phyloP scores from a whole-genome alignment of 2,888 invertebrate genomes.

The Caenorhabditis sp. region DNA sequence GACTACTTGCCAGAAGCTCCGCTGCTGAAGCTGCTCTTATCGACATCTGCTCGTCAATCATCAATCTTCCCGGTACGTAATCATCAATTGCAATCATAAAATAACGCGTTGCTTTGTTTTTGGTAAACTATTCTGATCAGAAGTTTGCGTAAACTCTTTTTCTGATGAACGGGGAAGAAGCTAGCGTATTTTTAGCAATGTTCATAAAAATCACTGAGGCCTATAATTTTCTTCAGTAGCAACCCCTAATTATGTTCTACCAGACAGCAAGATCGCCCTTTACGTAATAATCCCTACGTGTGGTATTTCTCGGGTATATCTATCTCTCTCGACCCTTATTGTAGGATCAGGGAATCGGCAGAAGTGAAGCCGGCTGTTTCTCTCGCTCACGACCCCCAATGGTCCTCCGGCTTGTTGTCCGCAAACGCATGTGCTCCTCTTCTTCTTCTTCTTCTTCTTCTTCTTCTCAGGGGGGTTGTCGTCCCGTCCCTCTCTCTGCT shows the following conservation, averaged over 20 bases:
- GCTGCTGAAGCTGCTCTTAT: constrained; percentile 85
- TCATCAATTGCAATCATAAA: neutral
- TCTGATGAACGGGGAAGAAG: no score
- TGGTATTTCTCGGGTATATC: neutral
- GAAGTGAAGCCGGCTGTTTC: constrained; percentile 7
- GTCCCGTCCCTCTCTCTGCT: constrained; percentile 33
- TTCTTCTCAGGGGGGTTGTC: constrained; percentile 52
- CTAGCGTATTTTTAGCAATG: no score
- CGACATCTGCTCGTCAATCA: constrained; percentile 85
- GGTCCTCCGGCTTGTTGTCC: constrained; percentile 20
- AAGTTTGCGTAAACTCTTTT: no score
- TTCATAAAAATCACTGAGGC: neutral
- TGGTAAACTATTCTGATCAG: neutral
- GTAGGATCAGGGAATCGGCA: constrained; percentile 1
- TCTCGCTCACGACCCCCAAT: constrained; percentile 8
- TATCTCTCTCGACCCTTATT: neutral
- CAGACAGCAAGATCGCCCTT: neutral
- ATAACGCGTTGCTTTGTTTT: neutral
- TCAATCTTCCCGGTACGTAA: constrained; percentile 85
- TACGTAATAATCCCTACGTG: no score
- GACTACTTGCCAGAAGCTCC: constrained; percentile 55
- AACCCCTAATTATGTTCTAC: neutral
- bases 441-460: no score
- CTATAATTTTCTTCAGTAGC: no score
- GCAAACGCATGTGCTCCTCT: constrained; percentile 35